Conservation (phyloP, 1,140 invertebrate genomes). For the Mamestra configurata region DNA sequence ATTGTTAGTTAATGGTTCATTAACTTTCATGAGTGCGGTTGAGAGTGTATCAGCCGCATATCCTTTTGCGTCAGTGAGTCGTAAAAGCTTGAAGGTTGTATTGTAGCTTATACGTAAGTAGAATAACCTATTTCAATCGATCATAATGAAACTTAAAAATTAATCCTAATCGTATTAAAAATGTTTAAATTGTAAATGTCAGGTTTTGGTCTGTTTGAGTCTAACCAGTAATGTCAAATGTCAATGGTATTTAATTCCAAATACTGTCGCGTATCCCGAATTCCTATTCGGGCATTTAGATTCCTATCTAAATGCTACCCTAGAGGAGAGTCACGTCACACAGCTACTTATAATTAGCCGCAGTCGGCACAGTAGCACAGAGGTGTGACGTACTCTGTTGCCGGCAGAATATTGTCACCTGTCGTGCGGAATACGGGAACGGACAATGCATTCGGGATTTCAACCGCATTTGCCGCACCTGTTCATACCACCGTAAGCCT, state of each 20-base stretch:
- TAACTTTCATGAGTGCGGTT: constrained; percentile 15
- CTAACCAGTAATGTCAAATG: too few species aligned
- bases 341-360: constrained; percentile 26
- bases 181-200: background rate
- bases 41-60: constrained; percentile 3
- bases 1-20: constrained; percentile 1
- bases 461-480: constrained; percentile 29
- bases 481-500: constrained; percentile 20
- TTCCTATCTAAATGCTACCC: background rate
- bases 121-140: background rate
- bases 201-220: too few species aligned
- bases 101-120: background rate
- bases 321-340: background rate
- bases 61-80: constrained; percentile 18
- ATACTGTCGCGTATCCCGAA: background rate
- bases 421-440: constrained; percentile 7
- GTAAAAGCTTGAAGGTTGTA: constrained; percentile 4
- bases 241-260: background rate
- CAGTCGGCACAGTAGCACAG: background rate
- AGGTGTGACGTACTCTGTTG: constrained; percentile 12
- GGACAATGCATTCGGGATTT: constrained; percentile 40
- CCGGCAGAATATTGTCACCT: constrained; percentile 34
- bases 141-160: background rate
- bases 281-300: too few species aligned
- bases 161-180: background rate